Evolutionary conservation across 2,888 invertebrate genomes (phyloP).

Genomic region (Ethmia dodecea): DNA sequence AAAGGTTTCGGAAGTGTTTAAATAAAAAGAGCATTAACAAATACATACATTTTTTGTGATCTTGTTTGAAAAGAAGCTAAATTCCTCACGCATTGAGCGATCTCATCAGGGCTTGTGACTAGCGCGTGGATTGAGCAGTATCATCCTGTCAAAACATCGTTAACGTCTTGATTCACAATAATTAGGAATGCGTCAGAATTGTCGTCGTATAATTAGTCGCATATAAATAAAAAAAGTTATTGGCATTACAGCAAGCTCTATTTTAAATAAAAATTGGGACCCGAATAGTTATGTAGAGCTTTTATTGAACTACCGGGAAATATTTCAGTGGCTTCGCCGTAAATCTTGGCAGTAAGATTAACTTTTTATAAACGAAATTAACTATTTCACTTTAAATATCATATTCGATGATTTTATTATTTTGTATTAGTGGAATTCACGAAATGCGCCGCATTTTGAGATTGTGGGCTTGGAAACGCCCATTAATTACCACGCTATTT

Average conservation of each 20-base stretch:
- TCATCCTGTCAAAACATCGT: slow-evolving; percentile 14
- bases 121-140: slow-evolving; percentile 7
- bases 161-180: slow-evolving; percentile 8
- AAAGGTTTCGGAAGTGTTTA: no score
- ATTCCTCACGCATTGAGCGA: slow-evolving; percentile 26
- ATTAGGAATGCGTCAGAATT: slow-evolving; percentile 5
- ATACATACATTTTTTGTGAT: no score
- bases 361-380: slow-evolving; percentile 4
- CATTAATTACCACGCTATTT: slow-evolving; percentile 70
- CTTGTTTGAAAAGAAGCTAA: slow-evolving; percentile 22
- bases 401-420: slow-evolving; percentile 16
- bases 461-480: slow-evolving; percentile 55
- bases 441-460: slow-evolving; percentile 50
- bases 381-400: slow-evolving; percentile 1
- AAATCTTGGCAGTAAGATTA: slow-evolving; percentile 5
- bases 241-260: no score
- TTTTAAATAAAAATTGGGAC: no score
- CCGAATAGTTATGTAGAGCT: background rate
- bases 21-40: no score
- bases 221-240: no score
- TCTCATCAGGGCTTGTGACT: slow-evolving; percentile 3
- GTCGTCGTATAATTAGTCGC: no score
- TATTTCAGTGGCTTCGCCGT: slow-evolving; percentile 1
- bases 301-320: slow-evolving; percentile 1
- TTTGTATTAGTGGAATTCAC: slow-evolving; percentile 39